These are phyloP conservation scores for Oplegnathus fasciatus DNA, from an alignment of 2,113 vertebrate genomes.

Conservation along the genomic window DNA sequence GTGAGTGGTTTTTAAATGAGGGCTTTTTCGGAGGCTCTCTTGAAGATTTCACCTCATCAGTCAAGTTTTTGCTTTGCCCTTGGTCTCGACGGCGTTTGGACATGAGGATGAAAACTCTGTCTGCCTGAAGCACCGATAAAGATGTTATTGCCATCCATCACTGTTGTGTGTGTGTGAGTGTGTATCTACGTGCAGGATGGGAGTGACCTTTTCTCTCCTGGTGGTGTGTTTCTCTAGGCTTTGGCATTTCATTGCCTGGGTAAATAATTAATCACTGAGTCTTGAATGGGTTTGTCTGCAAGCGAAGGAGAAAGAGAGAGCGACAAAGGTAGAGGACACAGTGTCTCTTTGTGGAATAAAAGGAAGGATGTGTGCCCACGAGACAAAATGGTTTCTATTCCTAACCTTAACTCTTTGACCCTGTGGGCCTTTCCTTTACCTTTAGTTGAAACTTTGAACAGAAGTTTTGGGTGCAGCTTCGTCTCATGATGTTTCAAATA, in stretches of 20 bases:
- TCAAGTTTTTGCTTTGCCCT: conserved; percentile 64
- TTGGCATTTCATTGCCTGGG: conserved; percentile 80
- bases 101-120: conserved; percentile 64
- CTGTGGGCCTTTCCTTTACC: conserved; percentile 8
- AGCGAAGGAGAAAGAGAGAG: conserved; percentile 50
- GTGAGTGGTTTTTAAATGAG: conserved; percentile 57
- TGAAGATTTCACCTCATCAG: conserved; percentile 56
- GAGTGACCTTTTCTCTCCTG: conserved; percentile 80
- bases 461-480: not conserved
- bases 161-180: conserved; percentile 41
- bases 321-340: conserved; percentile 65
- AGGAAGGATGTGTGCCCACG: conserved; percentile 31
- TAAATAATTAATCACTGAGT: conserved; percentile 81
- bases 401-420: conserved; percentile 45
- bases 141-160: conserved; percentile 75
- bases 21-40: conserved; percentile 22
- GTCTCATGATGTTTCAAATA: not conserved
- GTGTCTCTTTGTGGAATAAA: conserved; percentile 50
- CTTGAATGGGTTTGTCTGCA: conserved; percentile 70
- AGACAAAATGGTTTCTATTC: conserved; percentile 39
- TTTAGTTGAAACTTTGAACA: not conserved
- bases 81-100: conserved; percentile 55
- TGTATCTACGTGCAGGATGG: conserved; percentile 44
- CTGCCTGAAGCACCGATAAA: conserved; percentile 68
- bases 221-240: conserved; percentile 71